phyloP scores from a whole-genome alignment of 1,140 invertebrate genomes.

The Diabrotica virgifera region DNA sequence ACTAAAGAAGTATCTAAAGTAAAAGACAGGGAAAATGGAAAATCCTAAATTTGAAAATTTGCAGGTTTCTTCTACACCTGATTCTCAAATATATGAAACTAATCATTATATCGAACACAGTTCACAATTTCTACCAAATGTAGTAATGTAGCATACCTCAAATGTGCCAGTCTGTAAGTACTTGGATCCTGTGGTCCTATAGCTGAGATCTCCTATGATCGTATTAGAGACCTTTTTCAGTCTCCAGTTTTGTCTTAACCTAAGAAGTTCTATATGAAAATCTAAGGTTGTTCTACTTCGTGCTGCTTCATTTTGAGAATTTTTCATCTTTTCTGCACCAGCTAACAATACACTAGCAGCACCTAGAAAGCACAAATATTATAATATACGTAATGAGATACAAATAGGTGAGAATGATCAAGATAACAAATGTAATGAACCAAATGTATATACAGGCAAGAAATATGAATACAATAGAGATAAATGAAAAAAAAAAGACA shows the following conservation, averaged over 20 bases:
- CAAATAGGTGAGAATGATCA: not conserved
- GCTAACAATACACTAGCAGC: constrained; percentile 70
- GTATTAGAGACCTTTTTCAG: constrained; percentile 93
- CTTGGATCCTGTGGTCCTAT: constrained; percentile 88
- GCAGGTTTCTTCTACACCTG: too few relatives aligned
- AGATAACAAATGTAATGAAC: too few relatives aligned
- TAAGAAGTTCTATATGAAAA: constrained; percentile 89
- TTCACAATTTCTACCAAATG: too few relatives aligned
- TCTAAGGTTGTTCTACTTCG: constrained; percentile 74
- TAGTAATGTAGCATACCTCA: constrained; percentile 56
- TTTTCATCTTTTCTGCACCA: constrained; percentile 83
- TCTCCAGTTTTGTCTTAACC: constrained; percentile 90
- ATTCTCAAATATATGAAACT: too few relatives aligned
- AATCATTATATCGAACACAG: too few relatives aligned
- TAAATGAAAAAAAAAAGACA: too few relatives aligned
- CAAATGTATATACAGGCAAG: too few relatives aligned
- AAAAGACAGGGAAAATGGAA: too few relatives aligned
- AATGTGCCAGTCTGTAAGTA: constrained; percentile 92
- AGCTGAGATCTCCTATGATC: constrained; percentile 95
- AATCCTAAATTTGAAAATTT: too few relatives aligned
- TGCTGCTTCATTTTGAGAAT: constrained; percentile 73
- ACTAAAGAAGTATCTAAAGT: too few relatives aligned
- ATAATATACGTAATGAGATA: not conserved
- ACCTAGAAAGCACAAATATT: constrained; percentile 18
- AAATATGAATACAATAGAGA: too few relatives aligned